Evolutionary conservation across 2,113 vertebrate genomes (phyloP).

Genomic region (Laticauda laticaudata): DNA sequence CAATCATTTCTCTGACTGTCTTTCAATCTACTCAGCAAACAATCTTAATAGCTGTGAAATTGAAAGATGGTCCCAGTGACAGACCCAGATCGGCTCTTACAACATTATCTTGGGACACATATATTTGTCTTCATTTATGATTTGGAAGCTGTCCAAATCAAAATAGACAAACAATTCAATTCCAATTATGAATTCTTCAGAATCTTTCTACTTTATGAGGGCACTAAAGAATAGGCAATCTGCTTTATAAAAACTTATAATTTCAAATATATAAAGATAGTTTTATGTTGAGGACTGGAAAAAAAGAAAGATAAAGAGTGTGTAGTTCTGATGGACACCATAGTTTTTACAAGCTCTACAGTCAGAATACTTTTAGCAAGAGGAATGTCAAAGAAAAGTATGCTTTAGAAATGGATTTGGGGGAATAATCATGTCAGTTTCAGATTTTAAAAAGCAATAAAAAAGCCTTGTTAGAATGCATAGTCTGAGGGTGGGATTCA

Average conservation of each 20-base stretch:
- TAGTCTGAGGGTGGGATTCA: no score
- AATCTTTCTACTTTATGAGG: not conserved
- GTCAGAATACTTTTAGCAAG: not conserved
- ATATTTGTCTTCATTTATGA: not conserved
- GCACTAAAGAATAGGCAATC: not conserved
- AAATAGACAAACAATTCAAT: not conserved
- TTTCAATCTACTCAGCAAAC: not conserved
- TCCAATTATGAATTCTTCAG: not conserved
- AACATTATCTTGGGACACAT: not conserved
- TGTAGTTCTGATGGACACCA: not conserved
- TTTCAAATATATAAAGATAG: not conserved
- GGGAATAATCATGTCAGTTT: not conserved
- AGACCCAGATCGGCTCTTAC: not conserved
- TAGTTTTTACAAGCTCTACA: not conserved
- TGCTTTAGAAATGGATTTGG: not conserved
- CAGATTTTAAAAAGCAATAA: not conserved
- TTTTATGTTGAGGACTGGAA: not conserved
- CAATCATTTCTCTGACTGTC: not conserved
- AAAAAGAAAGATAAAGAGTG: not conserved
- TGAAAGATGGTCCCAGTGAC: not conserved
- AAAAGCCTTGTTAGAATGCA: not conserved
- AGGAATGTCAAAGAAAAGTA: not conserved
- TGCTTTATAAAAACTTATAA: not conserved
- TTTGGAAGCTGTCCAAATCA: not conserved
- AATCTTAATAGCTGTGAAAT: not conserved